Conservation (phyloP, 1,140 invertebrate species). For the Pygmarrhopalites habei region DNA sequence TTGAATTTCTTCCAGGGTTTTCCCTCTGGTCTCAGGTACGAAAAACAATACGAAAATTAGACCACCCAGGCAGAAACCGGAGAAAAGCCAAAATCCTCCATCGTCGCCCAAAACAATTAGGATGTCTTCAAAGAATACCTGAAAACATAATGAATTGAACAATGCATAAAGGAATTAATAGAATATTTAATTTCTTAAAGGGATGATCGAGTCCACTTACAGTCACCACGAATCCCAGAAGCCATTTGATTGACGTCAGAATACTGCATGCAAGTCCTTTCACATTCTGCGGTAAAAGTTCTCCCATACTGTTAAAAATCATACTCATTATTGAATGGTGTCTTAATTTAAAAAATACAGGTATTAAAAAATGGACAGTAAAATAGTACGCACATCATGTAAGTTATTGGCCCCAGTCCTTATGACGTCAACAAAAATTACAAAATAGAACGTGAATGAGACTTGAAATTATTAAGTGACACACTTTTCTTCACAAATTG, state of each 20-base stretch:
- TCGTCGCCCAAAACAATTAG: conserved; percentile 43
- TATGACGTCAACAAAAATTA: neutral
- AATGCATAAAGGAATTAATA: too few relatives aligned
- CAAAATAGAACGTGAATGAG: neutral
- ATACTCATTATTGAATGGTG: neutral
- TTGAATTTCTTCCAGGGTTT: conserved; percentile 32
- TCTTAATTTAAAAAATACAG: neutral
- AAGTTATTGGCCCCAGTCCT: conserved; percentile 1
- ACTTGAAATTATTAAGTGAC: neutral
- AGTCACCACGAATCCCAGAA: conserved; percentile 47
- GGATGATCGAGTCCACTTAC: too few relatives aligned
- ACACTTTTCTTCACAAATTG: neutral
- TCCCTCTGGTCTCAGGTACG: conserved; percentile 49
- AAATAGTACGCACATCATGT: neutral
- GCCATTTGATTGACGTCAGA: conserved; percentile 30
- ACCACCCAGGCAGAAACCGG: conserved; percentile 46
- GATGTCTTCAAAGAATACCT: conserved; percentile 44
- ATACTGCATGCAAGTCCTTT: conserved; percentile 28
- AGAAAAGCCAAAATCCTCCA: conserved; percentile 49
- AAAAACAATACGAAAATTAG: conserved; percentile 46
- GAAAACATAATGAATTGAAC: too few relatives aligned
- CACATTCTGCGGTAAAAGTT: conserved; percentile 23
- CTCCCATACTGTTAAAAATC: conserved; percentile 45
- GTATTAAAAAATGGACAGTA: neutral
- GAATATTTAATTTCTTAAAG: too few relatives aligned